These are phyloP conservation scores for Spodoptera frugiperda DNA, from an alignment of 1,140 invertebrate species.

Conservation along the genomic window DNA sequence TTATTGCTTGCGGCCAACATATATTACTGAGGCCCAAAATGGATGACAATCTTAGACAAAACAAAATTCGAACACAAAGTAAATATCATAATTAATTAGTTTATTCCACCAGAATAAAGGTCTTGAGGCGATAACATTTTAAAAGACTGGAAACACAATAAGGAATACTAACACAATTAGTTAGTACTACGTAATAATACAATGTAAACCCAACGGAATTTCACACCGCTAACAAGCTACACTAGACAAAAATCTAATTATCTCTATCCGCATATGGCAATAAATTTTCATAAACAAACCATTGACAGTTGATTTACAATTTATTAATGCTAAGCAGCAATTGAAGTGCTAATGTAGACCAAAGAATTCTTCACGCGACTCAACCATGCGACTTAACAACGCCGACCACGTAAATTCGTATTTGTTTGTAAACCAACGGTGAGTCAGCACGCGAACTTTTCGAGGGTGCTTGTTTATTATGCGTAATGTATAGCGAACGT, in stretches of 20 bases:
- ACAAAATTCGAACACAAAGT: too few species aligned
- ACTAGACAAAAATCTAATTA: constrained; percentile 7
- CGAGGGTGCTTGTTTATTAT: constrained; percentile 7
- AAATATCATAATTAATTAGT: too few species aligned
- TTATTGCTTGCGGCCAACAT: too few species aligned
- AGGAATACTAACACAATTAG: too few species aligned
- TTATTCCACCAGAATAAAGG: too few species aligned
- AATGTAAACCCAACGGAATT: background rate
- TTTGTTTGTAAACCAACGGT: constrained; percentile 34
- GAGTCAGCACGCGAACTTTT: constrained; percentile 12
- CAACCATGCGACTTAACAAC: constrained; percentile 10
- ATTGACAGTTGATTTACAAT: constrained; percentile 32
- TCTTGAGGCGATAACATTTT: too few species aligned
- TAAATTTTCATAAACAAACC: constrained; percentile 39
- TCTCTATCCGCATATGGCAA: constrained; percentile 31
- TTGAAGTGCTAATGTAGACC: constrained; percentile 29
- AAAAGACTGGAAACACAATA: too few species aligned
- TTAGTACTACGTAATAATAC: too few species aligned
- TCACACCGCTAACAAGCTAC: background rate
- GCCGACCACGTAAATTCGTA: constrained; percentile 13
- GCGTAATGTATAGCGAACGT: constrained; percentile 30
- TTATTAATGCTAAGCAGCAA: constrained; percentile 27
- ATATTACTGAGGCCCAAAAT: too few species aligned
- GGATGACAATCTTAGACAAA: too few species aligned
- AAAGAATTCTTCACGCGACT: constrained; percentile 31